These are phyloP conservation scores for Hypomesus transpacificus DNA, from an alignment of 2,113 vertebrate genomes.

Conservation along the genomic window DNA sequence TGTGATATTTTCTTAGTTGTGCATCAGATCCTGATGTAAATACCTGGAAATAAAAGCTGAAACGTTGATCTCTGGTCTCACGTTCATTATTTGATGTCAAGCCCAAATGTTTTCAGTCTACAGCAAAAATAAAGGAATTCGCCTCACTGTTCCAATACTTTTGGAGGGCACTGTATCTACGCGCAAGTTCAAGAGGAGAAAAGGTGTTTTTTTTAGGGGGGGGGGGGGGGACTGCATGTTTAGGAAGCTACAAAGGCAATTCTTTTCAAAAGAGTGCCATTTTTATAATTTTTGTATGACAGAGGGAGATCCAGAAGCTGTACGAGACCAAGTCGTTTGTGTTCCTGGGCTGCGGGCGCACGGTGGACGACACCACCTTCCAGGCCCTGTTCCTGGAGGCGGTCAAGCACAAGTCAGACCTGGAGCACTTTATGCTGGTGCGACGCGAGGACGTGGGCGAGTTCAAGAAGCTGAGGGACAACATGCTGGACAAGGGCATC, in stretches of 20 bases:
- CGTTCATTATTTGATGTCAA: no score
- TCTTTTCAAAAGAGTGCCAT: not conserved
- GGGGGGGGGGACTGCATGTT: no score
- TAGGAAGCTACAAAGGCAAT: no score
- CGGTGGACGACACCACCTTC: slow-evolving; percentile 96
- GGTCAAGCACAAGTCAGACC: slow-evolving; percentile 91
- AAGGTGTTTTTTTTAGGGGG: not conserved
- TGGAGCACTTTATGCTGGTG: slow-evolving; percentile 96
- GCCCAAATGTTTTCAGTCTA: no score
- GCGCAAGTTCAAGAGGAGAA: no score
- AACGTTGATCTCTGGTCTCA: no score
- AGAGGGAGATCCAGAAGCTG: slow-evolving; percentile 96
- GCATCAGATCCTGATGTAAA: no score
- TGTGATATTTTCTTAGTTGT: no score
- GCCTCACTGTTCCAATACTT: no score
- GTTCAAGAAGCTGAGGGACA: slow-evolving; percentile 93
- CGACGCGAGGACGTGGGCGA: slow-evolving; percentile 89
- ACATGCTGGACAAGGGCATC: slow-evolving; percentile 97
- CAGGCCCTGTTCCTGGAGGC: slow-evolving; percentile 95
- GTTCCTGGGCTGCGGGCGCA: slow-evolving; percentile 93
- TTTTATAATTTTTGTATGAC: slow-evolving; percentile 11
- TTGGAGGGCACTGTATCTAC: no score
- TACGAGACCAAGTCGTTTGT: slow-evolving; percentile 95
- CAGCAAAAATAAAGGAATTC: no score
- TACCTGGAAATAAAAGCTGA: no score